Evolutionary conservation across 37 sponge, comb jelly and placozoan genomes (phyloP).

Genomic region (Spongia lamella): DNA sequence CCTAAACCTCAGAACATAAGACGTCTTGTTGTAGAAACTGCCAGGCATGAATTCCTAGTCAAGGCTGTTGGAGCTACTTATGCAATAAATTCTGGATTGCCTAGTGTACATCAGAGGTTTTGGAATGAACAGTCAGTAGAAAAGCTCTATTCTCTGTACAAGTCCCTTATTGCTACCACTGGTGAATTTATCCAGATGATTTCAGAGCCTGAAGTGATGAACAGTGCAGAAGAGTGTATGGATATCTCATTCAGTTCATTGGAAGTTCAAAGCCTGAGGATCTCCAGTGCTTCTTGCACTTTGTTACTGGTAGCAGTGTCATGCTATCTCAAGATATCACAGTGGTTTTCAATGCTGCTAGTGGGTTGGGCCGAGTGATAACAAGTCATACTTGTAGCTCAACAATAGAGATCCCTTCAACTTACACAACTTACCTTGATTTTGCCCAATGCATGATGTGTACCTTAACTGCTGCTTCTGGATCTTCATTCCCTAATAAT

Average conservation of each 20-base stretch:
- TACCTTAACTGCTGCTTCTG: too few species aligned
- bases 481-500: too few species aligned
- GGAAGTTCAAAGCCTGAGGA: slow-evolving; percentile 15
- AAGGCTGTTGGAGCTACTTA: slow-evolving; percentile 7
- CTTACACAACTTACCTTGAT: slow-evolving; percentile 3
- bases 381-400: not conserved
- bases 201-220: slow-evolving; percentile 1
- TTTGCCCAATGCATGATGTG: too few species aligned
- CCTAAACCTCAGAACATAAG: slow-evolving; percentile 4
- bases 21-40: not conserved
- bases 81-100: slow-evolving; percentile 11
- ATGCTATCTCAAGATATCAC: not conserved
- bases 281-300: not conserved
- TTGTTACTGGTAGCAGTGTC: slow-evolving; percentile 14
- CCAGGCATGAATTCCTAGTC: not conserved
- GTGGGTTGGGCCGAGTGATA: not conserved
- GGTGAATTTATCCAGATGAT: not conserved
- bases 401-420: not conserved
- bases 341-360: not conserved
- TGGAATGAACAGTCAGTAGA: not conserved
- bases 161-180: not conserved
- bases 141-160: not conserved
- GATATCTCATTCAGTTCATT: slow-evolving; percentile 1
- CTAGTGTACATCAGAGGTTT: not conserved
- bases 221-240: not conserved